Conservation (phyloP, 2,797 vertebrate species). For the Danio aesculapii region DNA sequence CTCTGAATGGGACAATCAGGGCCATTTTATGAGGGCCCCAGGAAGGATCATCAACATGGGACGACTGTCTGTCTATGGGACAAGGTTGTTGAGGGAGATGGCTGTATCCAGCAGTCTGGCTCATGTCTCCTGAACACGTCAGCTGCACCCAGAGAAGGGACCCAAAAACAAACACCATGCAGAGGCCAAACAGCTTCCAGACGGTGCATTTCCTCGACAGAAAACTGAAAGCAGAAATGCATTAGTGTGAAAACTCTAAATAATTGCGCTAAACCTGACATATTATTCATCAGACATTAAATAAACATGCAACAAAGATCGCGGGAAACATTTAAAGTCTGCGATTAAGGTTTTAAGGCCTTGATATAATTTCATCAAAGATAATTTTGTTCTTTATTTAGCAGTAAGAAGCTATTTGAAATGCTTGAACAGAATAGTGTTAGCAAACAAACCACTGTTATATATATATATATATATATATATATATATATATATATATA, state of each 20-base stretch:
- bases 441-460: too few relatives aligned
- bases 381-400: too few relatives aligned
- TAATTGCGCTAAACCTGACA: not conserved
- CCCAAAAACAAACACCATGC: slow-evolving; percentile 85
- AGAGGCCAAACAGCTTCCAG: slow-evolving; percentile 90
- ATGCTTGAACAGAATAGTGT: too few relatives aligned
- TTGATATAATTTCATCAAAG: too few relatives aligned
- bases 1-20: slow-evolving; percentile 91
- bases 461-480: too few relatives aligned
- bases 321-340: not conserved
- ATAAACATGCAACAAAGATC: not conserved
- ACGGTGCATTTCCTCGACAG: slow-evolving; percentile 82
- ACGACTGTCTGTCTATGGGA: slow-evolving; percentile 64
- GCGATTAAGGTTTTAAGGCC: not conserved
- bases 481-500: too few relatives aligned
- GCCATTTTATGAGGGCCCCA: slow-evolving; percentile 94
- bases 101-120: slow-evolving; percentile 47
- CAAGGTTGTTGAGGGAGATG: slow-evolving; percentile 75
- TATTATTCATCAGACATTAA: not conserved
- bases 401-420: too few relatives aligned
- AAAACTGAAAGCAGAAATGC: slow-evolving; percentile 68
- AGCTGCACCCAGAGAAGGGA: slow-evolving; percentile 95
- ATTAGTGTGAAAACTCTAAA: not conserved
- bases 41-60: slow-evolving; percentile 75
- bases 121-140: slow-evolving; percentile 87